A percentile compares a stretch with the other conserved stretches of the same genome.
Evolutionary conservation across 2,797 vertebrate species (phyloP).

Genomic region (Peromyscus eremicus): DNA sequence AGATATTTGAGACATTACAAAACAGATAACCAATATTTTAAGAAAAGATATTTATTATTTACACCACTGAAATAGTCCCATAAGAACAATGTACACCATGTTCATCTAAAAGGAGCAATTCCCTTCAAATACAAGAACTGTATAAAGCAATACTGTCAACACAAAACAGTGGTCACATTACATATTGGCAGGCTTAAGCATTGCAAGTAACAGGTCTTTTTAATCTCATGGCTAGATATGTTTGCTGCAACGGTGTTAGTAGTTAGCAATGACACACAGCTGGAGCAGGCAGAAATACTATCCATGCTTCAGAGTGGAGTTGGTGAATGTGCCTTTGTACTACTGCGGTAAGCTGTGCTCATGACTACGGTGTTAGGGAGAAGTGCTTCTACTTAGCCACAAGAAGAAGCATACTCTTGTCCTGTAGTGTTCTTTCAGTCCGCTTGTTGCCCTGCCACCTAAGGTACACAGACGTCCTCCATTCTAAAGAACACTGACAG

Average conservation of each 20-base stretch:
- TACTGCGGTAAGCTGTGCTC: conserved; percentile 76
- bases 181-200: conserved; percentile 87
- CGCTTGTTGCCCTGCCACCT: conserved; percentile 79
- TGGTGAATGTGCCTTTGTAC: conserved; percentile 77
- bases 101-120: conserved; percentile 88
- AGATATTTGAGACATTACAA: conserved; percentile 60
- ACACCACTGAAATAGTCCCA: conserved; percentile 89
- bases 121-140: conserved; percentile 89
- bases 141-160: conserved; percentile 88
- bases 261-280: conserved; percentile 85
- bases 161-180: conserved; percentile 88
- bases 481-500: conserved; percentile 85
- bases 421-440: conserved; percentile 70
- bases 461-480: conserved; percentile 77
- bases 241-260: conserved; percentile 87
- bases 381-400: conserved; percentile 82
- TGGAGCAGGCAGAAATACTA: conserved; percentile 86
- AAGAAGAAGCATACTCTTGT: conserved; percentile 72
- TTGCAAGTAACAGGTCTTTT: conserved; percentile 86
- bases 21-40: conserved; percentile 77
- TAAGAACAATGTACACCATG: conserved; percentile 90
- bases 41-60: conserved; percentile 92
- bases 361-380: conserved; percentile 77
- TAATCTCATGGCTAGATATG: conserved; percentile 87
- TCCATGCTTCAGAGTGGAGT: conserved; percentile 86